Conservation (phyloP, 2,113 vertebrate genomes). For the Lichenostomus cassidix region DNA sequence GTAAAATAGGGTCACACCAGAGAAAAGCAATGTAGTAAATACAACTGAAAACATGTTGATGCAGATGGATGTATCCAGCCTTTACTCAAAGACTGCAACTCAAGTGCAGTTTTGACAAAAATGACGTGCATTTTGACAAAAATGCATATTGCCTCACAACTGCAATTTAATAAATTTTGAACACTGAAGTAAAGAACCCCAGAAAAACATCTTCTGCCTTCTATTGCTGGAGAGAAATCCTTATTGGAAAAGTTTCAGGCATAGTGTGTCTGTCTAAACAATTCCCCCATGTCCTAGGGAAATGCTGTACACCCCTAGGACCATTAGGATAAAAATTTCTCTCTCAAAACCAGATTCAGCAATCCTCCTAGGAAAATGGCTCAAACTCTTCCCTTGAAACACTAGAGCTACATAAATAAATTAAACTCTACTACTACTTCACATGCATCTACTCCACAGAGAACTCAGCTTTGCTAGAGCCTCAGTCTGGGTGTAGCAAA, state of each 20-base stretch:
- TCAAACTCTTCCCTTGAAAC: neutral
- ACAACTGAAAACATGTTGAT: neutral
- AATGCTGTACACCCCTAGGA: neutral
- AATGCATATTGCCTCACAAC: neutral
- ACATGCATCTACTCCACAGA: neutral
- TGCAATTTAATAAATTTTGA: neutral
- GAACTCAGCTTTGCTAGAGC: neutral
- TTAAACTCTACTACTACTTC: neutral
- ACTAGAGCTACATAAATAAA: neutral
- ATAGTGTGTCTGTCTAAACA: neutral
- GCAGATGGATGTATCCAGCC: neutral
- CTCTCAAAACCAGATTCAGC: constrained; percentile 2
- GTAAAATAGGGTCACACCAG: neutral
- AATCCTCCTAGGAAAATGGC: neutral
- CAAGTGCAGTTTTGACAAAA: neutral
- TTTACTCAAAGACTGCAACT: neutral
- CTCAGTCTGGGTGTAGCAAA: neutral
- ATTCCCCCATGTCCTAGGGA: neutral
- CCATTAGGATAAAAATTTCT: neutral
- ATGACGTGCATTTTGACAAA: neutral
- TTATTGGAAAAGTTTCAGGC: neutral
- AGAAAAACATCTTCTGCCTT: neutral
- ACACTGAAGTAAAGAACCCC: neutral
- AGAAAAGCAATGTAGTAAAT: neutral
- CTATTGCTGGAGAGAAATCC: neutral